Evolutionary conservation across 2,888 invertebrate genomes (phyloP).

Genomic region (Monoplex corrugatus): DNA sequence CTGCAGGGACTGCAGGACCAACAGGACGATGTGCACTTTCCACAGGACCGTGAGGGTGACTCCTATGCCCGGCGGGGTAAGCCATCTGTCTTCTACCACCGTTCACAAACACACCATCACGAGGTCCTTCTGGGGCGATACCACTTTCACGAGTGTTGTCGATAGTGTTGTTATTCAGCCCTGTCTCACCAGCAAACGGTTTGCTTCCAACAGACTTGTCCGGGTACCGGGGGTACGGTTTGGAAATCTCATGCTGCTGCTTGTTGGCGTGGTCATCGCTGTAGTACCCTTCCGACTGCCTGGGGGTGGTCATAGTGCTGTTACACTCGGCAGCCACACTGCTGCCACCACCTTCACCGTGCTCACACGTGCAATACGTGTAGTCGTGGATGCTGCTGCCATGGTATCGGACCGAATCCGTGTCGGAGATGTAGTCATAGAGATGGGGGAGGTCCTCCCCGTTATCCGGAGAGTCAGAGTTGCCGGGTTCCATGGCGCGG

Average conservation of each 20-base stretch:
- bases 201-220: background rate
- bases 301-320: conserved; percentile 14
- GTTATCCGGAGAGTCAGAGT: background rate
- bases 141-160: background rate
- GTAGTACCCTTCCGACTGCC: conserved; percentile 47
- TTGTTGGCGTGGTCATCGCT: conserved; percentile 28
- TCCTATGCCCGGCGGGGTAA: background rate
- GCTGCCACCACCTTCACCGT: background rate
- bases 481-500: conserved; percentile 40
- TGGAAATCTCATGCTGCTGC: conserved; percentile 33
- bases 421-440: conserved; percentile 49
- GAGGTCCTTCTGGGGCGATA: background rate
- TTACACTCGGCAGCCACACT: conserved; percentile 3
- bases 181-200: background rate
- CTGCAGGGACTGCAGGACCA: background rate
- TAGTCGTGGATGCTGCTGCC: conserved; percentile 21
- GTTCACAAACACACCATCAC: conserved; percentile 3
- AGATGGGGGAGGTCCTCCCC: conserved; percentile 35
- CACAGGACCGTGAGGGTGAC: background rate
- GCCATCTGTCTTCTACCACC: background rate
- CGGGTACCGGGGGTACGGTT: conserved; percentile 18
- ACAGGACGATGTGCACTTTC: background rate
- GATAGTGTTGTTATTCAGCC: conserved; percentile 24
- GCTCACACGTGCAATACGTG: conserved; percentile 43
- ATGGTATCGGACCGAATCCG: conserved; percentile 40